Percentiles rank a stretch among this genome's conserved stretches.
Evolutionary conservation across 1,140 invertebrate species (phyloP).

Genomic region (Microvelia longipes): DNA sequence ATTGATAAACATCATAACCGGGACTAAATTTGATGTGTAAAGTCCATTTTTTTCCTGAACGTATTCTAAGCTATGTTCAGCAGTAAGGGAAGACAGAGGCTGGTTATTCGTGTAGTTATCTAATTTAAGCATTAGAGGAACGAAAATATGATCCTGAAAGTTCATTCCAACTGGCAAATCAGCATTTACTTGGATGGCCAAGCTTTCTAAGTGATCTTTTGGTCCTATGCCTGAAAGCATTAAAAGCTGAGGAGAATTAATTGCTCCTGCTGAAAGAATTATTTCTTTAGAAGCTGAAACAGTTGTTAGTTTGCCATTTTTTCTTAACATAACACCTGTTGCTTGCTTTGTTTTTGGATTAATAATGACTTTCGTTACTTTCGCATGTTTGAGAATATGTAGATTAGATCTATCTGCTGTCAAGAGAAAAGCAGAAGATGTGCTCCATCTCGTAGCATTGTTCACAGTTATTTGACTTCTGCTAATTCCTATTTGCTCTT

Average conservation of each 20-base stretch:
- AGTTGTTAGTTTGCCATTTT: conserved; percentile 3
- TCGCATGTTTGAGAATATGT: background rate
- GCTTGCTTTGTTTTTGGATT: conserved; percentile 28
- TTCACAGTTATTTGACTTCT: conserved; percentile 44
- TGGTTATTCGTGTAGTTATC: conserved; percentile 34
- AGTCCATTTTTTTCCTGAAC: conserved; percentile 36
- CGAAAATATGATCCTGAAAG: conserved; percentile 39
- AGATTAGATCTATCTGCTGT: background rate
- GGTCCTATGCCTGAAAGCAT: conserved; percentile 47
- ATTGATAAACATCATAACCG: no score
- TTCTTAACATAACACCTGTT: conserved; percentile 12
- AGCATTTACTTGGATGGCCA: conserved; percentile 23
- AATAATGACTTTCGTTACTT: conserved; percentile 47
- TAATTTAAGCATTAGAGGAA: conserved; percentile 44
- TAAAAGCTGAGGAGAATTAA: conserved; percentile 54
- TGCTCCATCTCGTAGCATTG: conserved; percentile 40
- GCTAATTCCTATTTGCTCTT: conserved; percentile 50
- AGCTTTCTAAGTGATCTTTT: conserved; percentile 14
- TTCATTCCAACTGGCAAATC: conserved; percentile 32
- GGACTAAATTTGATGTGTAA: background rate
- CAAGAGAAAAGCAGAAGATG: conserved; percentile 37
- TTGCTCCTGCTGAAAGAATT: conserved; percentile 48
- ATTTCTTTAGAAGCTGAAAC: conserved; percentile 40
- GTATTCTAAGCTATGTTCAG: conserved; percentile 40
- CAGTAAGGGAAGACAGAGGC: conserved; percentile 25